Conservation (phyloP, 2,797 vertebrate genomes). For the Cirrhinus molitorella region DNA sequence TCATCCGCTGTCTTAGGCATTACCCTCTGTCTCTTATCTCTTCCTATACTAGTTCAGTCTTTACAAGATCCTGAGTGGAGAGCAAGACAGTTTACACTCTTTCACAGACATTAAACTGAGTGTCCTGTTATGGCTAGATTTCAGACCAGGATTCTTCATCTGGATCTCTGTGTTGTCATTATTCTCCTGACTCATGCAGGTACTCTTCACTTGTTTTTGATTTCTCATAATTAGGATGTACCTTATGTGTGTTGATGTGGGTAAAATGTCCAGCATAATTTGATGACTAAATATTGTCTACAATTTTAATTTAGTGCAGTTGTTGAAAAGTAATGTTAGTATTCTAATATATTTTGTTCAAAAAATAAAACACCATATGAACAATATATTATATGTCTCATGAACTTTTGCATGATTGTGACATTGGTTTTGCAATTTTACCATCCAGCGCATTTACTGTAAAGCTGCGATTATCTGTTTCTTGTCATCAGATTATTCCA, state of each 20-base stretch:
- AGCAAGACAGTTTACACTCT: not conserved
- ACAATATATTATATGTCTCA: not conserved
- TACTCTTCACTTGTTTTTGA: not conserved
- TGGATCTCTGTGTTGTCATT: not conserved
- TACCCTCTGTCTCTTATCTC: not conserved
- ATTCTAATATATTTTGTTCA: not conserved
- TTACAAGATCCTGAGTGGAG: not conserved
- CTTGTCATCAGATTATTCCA: constrained; percentile 14
- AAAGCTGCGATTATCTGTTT: not conserved
- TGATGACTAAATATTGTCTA: not conserved
- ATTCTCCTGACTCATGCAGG: constrained; percentile 28
- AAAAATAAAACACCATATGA: not conserved
- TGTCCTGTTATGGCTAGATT: not conserved
- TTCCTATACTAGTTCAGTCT: not conserved
- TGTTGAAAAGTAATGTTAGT: not conserved
- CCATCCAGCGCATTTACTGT: not conserved
- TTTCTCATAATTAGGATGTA: not conserved
- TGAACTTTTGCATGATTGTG: not conserved
- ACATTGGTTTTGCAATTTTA: not conserved
- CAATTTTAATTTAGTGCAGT: not conserved
- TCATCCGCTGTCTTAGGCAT: not conserved
- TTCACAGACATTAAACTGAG: not conserved
- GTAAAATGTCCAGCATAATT: not conserved
- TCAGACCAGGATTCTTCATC: not conserved
- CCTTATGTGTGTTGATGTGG: rapidly evolving